Evolutionary conservation across 2,797 vertebrate species (phyloP), one percentile per base, ranked within the genome.

Genomic region (Sebastes iracundus): DNA sequence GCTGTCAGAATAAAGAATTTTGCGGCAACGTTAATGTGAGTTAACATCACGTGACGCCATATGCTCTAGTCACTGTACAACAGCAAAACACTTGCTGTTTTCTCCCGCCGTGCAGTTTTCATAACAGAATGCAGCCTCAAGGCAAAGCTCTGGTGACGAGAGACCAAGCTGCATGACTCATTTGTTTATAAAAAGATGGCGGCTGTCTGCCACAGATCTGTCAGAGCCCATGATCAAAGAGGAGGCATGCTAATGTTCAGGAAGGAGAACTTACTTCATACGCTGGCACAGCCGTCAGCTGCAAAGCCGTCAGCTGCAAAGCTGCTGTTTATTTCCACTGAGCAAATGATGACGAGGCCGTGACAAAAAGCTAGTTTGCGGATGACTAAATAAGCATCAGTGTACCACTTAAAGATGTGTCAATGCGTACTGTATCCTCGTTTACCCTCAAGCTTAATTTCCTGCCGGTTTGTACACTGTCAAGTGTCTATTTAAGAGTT

Each of bases 131-230:
- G 77, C 55, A 79, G 72, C 87, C 81, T 91, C 27, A 53, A 88
- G 76, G 79, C 74, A 71, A 38, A 20, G 72, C 74, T 87, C 70
- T 69, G 73, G 88, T 70, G 83, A 89, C 33, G 11, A 67, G 74
- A 83, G 72, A 85, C 84, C 72, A n/a, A 53, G 68, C 72, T 35
- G 65, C 60, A 85, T 90, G 90, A 91, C 80, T 94, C 90, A 87
- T 89, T 89, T 87, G 82, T 89, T 87, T 90, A 75, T 87, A 79
- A 85, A 92, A 92, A 90, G 83, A 91, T 87, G 87, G 79, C 59
- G 71, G 73, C 75, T 90, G 86, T 88, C 79, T 85, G 88, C 92
- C 82, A 88, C 85, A 77, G 80, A 87, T 92, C 89, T 87, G 82
- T 89, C 88, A 86, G 77, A 76, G 81, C 49, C 58, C 3, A 13